These are phyloP conservation scores for Neogobius melanostomus DNA, from an alignment of 2,113 vertebrate genomes.

Conservation along the genomic window DNA sequence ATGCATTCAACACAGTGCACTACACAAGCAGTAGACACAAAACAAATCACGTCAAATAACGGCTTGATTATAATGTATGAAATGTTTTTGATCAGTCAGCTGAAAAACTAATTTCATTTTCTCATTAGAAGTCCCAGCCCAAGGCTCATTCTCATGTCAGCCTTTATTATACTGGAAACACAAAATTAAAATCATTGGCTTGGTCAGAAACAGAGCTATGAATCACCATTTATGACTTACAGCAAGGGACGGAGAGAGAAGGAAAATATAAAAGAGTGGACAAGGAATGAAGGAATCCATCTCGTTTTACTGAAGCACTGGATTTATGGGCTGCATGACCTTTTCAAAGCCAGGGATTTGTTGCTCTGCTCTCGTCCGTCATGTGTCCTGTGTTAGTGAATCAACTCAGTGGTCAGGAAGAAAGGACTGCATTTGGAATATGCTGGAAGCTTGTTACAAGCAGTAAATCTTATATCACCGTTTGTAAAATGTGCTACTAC, in stretches of 20 bases:
- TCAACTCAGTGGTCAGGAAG: constrained; percentile 16
- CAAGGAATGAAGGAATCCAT: constrained; percentile 70
- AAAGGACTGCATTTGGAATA: constrained; percentile 4
- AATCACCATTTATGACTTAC: constrained; percentile 71
- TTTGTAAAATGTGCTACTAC: too few species aligned
- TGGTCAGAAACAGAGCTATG: constrained; percentile 79
- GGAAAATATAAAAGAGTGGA: constrained; percentile 64
- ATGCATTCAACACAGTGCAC: constrained; percentile 46
- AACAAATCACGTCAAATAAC: constrained; percentile 85
- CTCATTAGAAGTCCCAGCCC: constrained; percentile 92
- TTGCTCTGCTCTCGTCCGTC: constrained; percentile 68
- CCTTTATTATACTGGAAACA: constrained; percentile 97
- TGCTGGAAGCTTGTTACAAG: too few species aligned
- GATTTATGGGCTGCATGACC: constrained; percentile 75
- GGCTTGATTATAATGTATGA: constrained; percentile 98
- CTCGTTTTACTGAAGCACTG: constrained; percentile 68
- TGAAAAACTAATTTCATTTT: constrained; percentile 99
- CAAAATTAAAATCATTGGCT: constrained; percentile 95
- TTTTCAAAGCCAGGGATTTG: constrained; percentile 72
- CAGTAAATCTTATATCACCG: too few species aligned
- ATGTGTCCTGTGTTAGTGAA: constrained; percentile 48
- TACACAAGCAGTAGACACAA: constrained; percentile 19
- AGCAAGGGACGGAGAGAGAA: constrained; percentile 26
- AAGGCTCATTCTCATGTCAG: constrained; percentile 91
- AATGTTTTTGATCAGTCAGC: constrained; percentile 99